Percentiles rank a stretch among this genome's conserved stretches.
These are phyloP conservation scores for Crypturellus undulatus DNA, from an alignment of 2,113 vertebrate genomes.

Conservation along the genomic window DNA sequence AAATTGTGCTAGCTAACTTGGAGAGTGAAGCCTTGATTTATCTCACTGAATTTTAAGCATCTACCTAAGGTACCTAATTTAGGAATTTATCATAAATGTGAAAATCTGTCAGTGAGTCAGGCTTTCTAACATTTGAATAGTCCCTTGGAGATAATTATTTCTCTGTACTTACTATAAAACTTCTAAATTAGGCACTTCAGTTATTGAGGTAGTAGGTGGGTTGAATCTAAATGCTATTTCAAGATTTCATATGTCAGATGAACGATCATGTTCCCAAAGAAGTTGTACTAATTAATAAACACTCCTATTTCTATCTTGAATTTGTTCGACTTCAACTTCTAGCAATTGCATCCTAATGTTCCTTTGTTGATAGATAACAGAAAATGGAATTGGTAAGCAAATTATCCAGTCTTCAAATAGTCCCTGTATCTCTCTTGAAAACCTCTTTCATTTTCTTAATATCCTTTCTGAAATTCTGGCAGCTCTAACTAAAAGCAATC, in stretches of 20 bases:
- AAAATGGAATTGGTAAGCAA: not conserved
- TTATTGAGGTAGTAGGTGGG: not conserved
- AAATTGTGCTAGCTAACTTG: not conserved
- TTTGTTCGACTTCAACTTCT: not conserved
- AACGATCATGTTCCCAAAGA: not conserved
- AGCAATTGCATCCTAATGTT: not conserved
- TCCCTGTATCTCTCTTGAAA: not conserved
- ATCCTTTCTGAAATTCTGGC: not conserved
- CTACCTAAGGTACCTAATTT: not conserved
- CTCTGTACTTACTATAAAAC: not conserved
- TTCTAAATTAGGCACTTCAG: not conserved
- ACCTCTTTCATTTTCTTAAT: not conserved
- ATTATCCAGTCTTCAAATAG: not conserved
- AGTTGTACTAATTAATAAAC: not conserved
- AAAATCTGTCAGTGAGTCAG: not conserved
- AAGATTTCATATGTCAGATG: not conserved
- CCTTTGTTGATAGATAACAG: not conserved
- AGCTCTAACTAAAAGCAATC: not conserved
- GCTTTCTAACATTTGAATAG: not conserved
- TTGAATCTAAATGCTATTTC: not conserved
- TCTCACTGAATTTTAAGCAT: slow-evolving; percentile 1
- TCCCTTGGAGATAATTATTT: not conserved
- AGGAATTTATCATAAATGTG: not conserved
- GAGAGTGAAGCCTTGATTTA: not conserved
- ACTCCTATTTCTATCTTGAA: not conserved